Percentiles rank a stretch among this genome's conserved stretches.
Evolutionary conservation across 2,113 vertebrate genomes (phyloP).

Genomic region (Stegastes partitus): DNA sequence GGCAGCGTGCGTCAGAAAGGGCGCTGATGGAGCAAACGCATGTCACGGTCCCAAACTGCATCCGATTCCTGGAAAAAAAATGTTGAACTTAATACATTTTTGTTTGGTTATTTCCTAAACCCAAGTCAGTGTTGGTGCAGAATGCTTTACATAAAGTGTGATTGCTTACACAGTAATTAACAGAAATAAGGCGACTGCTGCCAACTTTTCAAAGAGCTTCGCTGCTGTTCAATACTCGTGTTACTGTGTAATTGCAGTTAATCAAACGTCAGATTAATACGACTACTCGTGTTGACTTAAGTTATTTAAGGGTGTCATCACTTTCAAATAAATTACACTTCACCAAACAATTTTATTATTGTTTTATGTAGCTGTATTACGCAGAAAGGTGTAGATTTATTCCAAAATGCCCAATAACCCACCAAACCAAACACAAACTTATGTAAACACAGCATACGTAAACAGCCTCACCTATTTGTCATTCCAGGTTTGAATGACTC

Average conservation of each 20-base stretch:
- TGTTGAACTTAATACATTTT: conserved; percentile 36
- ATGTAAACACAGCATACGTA: conserved; percentile 84
- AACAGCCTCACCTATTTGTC: conserved; percentile 87
- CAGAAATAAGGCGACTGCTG: conserved; percentile 14
- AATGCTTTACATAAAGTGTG: background rate
- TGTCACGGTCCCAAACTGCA: conserved; percentile 55
- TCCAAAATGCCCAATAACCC: conserved; percentile 85
- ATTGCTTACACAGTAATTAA: background rate
- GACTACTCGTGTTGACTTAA: conserved; percentile 58
- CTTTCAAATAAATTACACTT: conserved; percentile 78
- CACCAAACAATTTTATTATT: conserved; percentile 82
- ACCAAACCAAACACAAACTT: conserved; percentile 84
- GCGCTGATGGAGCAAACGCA: conserved; percentile 70
- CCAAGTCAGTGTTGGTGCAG: conserved; percentile 3
- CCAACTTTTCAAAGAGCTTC: conserved; percentile 16
- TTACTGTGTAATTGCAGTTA: conserved; percentile 27
- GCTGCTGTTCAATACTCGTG: conserved; percentile 7
- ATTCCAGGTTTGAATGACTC: conserved; percentile 85
- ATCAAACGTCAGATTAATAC: conserved; percentile 46
- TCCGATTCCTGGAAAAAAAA: conserved; percentile 64
- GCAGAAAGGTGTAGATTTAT: conserved; percentile 85
- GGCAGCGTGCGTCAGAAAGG: conserved; percentile 53
- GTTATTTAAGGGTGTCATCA: conserved; percentile 78
- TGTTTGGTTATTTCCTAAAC: conserved; percentile 24
- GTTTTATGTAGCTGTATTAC: conserved; percentile 78